These are phyloP conservation scores for Rhopalosiphum padi DNA, from an alignment of 1,140 invertebrate species.

Conservation along the genomic window DNA sequence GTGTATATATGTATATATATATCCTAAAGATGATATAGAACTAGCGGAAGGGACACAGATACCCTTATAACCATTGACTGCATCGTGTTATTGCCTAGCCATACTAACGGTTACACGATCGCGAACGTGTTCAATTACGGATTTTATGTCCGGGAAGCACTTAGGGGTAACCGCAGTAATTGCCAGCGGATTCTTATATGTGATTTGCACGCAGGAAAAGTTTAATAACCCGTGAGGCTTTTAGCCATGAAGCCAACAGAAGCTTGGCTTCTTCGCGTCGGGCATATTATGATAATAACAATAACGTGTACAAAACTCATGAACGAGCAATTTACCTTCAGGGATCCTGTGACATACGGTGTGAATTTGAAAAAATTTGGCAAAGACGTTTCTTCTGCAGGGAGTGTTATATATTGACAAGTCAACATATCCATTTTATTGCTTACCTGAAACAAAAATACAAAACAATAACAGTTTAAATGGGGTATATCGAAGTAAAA, in stretches of 20 bases:
- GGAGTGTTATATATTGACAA: conserved; percentile 38
- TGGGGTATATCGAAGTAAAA: background rate
- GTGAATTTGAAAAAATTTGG: conserved; percentile 50
- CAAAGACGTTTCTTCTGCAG: conserved; percentile 28
- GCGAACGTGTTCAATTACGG: conserved; percentile 51
- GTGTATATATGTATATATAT: background rate
- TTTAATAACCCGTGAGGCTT: conserved; percentile 54
- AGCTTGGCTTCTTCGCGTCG: background rate
- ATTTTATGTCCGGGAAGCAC: conserved; percentile 52
- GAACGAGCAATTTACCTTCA: conserved; percentile 17
- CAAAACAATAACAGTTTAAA: background rate
- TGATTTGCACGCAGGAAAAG: conserved; percentile 15
- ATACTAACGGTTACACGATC: conserved; percentile 42
- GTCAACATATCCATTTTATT: conserved; percentile 55
- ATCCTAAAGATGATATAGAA: background rate
- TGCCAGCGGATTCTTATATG: conserved; percentile 26
- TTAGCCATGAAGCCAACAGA: background rate
- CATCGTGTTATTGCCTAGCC: conserved; percentile 18
- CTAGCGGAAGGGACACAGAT: background rate
- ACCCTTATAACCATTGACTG: background rate
- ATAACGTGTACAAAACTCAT: background rate
- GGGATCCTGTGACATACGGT: conserved; percentile 43
- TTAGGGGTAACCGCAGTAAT: conserved; percentile 34
- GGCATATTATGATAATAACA: background rate
- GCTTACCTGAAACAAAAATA: conserved; percentile 48